Base-by-base conservation (phyloP, 2,797 vertebrate species). In the Spinus pinus region DNA sequence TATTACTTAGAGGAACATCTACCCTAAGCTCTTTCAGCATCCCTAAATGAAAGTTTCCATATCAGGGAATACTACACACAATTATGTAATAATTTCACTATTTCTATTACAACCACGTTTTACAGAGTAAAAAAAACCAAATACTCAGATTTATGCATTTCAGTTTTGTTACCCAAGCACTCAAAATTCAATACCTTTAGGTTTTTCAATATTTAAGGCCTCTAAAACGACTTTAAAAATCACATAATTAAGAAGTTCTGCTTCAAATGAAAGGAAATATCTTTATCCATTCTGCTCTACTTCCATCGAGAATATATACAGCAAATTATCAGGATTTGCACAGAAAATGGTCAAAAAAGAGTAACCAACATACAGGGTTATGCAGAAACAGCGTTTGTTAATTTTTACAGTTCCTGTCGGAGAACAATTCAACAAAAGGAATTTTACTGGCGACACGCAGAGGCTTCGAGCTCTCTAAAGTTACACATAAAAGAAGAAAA, bases 221-320 rank as follows among this genome's bases (percentile, higher is more conserved):
- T 33, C 39, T 53, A 73, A 41, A n/a, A 22, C 8, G 1, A 64
- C 23, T 56, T 64, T 31, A 0, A 60, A 72, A 10, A 1, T 4
- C 20, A 72, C 9, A 14, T 57, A 37, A 70, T 53, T 35, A 10
- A 77, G 30, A 16, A 12, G 17, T 9, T 66, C 10, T 49, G 42
- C 42, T 72, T 51, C 56, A 69, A 47, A 69, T 42, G 2, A 80
- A 50, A 62, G 24, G 37, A 24, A 22, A 18, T 30, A 33, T 5
- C 44, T 57, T 56, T 4, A 25, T 6, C 31, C 1, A 24, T 23
- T 47, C 37, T 80, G 28, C 15, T 93, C 9, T 47, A 9, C 3
- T 33, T 31, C n/a, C 21, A 9, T 6, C 13, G 3, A 2, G 3
- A 33, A 51, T 3, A 58, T 3, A 47, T 1, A 41, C 12, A 77